phyloP scores from a whole-genome alignment of 2,888 invertebrate genomes.

The Chydorus sphaericus region DNA sequence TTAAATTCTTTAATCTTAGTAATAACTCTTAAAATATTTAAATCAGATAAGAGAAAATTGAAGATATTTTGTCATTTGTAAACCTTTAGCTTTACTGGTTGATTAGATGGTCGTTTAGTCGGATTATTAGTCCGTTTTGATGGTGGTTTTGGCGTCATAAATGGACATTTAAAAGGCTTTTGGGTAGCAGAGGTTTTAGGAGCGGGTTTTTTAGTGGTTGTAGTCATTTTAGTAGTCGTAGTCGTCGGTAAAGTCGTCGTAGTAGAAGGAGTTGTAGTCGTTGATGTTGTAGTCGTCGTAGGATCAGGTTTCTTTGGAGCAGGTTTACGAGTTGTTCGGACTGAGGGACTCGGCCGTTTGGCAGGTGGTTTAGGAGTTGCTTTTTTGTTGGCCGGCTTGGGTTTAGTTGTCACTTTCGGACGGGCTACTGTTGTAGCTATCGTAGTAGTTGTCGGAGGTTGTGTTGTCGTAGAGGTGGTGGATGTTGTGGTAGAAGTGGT shows the following conservation, averaged over 20 bases:
- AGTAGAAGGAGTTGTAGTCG: neutral
- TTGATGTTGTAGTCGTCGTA: neutral
- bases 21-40: too few species aligned
- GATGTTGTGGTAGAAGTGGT: neutral
- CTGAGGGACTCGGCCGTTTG: neutral
- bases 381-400: neutral
- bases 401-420: neutral
- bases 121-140: neutral
- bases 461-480: neutral
- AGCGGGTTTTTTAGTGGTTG: neutral
- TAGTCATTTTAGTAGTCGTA: neutral
- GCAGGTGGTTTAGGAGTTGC: neutral
- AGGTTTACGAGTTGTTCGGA: neutral
- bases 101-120: neutral
- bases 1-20: too few species aligned
- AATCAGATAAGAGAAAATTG: too few species aligned
- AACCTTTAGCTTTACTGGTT: too few species aligned
- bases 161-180: too few species aligned
- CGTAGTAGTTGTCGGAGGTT: neutral
- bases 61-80: too few species aligned
- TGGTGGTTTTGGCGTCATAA: neutral
- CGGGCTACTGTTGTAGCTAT: neutral
- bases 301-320: neutral
- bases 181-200: neutral
- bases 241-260: neutral